Evolutionary conservation across 2,797 vertebrate species (phyloP), one percentile per base, ranked within the genome.

Genomic region (Phoeniculus purpureus): DNA sequence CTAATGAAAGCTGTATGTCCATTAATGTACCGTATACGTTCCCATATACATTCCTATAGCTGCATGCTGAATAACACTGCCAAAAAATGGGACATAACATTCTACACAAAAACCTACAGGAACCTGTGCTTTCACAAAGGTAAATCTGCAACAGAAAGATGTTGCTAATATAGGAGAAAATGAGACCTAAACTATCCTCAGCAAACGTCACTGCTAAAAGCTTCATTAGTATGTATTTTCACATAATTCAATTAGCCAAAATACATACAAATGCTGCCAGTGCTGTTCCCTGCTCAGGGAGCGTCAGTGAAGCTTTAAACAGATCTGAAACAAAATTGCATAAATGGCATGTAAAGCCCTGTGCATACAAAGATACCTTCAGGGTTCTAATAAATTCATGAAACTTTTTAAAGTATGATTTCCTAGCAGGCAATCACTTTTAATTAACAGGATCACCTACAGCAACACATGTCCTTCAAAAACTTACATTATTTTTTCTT

Each of bases 391-490:
- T 98, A 98, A 98, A 98, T 98, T 98, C 97, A 97, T 97, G 97
- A 98, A 98, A 98, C 97, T 97, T 97, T 98, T 97, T 95, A 98
- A 98, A 98, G 97, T 97, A 90, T 98, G 97, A 98, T 98, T 98
- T 98, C 98, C 97, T 98, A 98, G 97, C 98, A 98, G 98, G 98
- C 97, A 98, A 98, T 98, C 98, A 98, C 97, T 98, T 98, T 98
- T 98, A 98, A 98, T 98, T 98, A 98, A 98, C 96, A 97, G 97
- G 97, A 98, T 98, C 97, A 98, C 98, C 98, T 98, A 98, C 97
- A 98, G 98, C 98, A 98, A 98, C 98, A 98, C 98, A 98, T 98
- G 98, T 98, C 98, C 98, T 98, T 98, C 98, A 98, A 98, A 98
- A 98, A 98, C 97, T 97, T 98, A 98, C 98, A 97, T 98, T 98